These are phyloP conservation scores for Beaufortia kweichowensis DNA, from an alignment of 2,113 vertebrate genomes.

Conservation along the genomic window DNA sequence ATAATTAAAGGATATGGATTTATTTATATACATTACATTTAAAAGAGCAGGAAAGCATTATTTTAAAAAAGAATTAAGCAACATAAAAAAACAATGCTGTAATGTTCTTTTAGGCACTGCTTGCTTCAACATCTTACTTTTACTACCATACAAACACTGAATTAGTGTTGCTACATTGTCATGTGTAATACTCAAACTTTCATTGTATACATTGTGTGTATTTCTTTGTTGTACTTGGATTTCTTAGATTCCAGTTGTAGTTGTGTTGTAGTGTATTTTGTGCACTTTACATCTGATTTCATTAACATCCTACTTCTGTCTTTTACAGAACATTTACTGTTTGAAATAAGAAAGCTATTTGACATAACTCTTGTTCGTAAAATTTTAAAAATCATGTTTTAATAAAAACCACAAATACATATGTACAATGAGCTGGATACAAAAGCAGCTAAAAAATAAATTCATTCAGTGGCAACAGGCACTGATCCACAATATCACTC, in stretches of 20 bases:
- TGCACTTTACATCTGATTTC: background rate
- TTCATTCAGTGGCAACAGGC: background rate
- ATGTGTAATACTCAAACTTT: too few species aligned
- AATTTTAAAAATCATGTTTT: background rate
- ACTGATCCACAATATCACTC: background rate
- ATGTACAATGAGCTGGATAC: constrained; percentile 4
- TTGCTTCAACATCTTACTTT: too few species aligned
- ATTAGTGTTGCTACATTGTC: too few species aligned
- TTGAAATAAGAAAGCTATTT: background rate
- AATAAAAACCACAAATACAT: background rate
- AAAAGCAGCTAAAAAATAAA: background rate
- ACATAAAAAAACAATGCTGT: too few species aligned
- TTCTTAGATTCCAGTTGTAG: background rate
- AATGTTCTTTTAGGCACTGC: too few species aligned
- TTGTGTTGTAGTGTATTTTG: background rate
- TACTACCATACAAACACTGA: too few species aligned
- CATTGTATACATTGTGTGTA: background rate
- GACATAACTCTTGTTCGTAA: background rate
- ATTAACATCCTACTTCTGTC: background rate
- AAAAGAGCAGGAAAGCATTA: too few species aligned
- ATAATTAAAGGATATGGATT: too few species aligned
- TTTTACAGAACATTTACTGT: background rate
- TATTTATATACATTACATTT: too few species aligned
- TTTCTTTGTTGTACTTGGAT: background rate
- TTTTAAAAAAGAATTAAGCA: too few species aligned